A percentile compares a stretch with the other conserved stretches of the same genome.
Conservation (phyloP, 2,888 invertebrate genomes). For the Drosophila fulvimacula region DNA sequence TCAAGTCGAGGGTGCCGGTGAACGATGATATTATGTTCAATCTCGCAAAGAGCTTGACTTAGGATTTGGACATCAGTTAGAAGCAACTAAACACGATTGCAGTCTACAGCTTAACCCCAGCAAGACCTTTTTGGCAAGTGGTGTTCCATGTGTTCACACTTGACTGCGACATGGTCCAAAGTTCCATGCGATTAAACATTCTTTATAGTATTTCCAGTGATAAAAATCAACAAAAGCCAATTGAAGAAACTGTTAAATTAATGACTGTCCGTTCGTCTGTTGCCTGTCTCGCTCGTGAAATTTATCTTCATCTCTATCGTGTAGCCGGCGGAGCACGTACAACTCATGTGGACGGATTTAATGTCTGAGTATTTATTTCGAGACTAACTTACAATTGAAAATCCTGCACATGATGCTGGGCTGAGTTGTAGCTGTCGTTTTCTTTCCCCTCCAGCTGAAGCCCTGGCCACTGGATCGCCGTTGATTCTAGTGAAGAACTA, state of each 20-base stretch:
- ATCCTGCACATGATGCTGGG: conserved; percentile 11
- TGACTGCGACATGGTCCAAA: conserved; percentile 33
- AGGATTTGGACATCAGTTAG: background rate
- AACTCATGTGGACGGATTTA: conserved; percentile 5
- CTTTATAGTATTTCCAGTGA: conserved; percentile 49
- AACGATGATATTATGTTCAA: conserved; percentile 25
- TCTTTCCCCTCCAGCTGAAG: conserved; percentile 15
- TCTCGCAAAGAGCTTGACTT: conserved; percentile 8
- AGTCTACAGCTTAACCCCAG: conserved; percentile 7
- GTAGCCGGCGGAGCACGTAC: conserved; percentile 32
- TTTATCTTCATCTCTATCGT: conserved; percentile 29
- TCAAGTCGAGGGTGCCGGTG: conserved; percentile 25
- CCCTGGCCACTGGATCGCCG: conserved; percentile 50
- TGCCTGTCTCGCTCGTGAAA: conserved; percentile 20
- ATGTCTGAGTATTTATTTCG: background rate
- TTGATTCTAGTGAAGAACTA: conserved; percentile 48
- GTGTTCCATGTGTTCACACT: background rate
- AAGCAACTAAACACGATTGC: background rate
- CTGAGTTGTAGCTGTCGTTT: conserved; percentile 39
- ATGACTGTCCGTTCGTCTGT: background rate
- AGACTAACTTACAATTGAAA: conserved; percentile 2
- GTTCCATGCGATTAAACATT: conserved; percentile 24
- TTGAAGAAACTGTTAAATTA: conserved; percentile 60
- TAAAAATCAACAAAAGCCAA: conserved; percentile 56
- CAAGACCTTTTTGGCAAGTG: conserved; percentile 14